Percentiles rank a stretch among this genome's conserved stretches.
Evolutionary conservation across 2,888 invertebrate genomes (phyloP).

Genomic region (Salticus scenicus): DNA sequence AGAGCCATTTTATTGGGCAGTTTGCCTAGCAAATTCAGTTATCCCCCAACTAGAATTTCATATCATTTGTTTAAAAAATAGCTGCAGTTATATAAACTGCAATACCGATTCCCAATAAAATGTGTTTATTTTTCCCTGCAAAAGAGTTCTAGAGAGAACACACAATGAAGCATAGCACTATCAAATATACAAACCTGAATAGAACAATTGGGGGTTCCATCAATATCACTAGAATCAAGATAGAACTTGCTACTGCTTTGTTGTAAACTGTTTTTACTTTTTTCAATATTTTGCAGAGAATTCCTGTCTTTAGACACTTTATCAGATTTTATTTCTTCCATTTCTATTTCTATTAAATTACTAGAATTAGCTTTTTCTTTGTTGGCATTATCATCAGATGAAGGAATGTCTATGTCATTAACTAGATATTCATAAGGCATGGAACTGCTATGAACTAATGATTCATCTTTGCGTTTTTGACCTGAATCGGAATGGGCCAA

Average conservation of each 20-base stretch:
- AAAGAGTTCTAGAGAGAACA: too few species aligned
- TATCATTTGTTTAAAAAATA: too few species aligned
- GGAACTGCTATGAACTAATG: neutral
- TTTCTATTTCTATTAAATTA: constrained; percentile 44
- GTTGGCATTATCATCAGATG: neutral
- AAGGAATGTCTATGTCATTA: constrained; percentile 25
- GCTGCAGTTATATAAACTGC: too few species aligned
- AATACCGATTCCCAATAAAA: too few species aligned
- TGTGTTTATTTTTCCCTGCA: too few species aligned
- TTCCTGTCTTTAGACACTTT: constrained; percentile 15
- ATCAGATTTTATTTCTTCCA: constrained; percentile 47
- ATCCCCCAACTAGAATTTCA: too few species aligned
- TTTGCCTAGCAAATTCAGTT: too few species aligned
- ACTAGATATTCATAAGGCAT: constrained; percentile 22
- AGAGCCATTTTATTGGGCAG: too few species aligned
- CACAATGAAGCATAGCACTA: too few species aligned
- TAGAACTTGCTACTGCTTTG: constrained; percentile 55
- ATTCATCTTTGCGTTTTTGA: neutral
- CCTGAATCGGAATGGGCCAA: neutral
- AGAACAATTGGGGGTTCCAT: constrained; percentile 41
- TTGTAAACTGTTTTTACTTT: constrained; percentile 25
- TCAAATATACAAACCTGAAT: constrained; percentile 45
- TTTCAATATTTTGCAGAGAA: constrained; percentile 9
- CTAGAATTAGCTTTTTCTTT: constrained; percentile 11
- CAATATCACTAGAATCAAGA: constrained; percentile 52